Evolutionary conservation across 2,797 vertebrate species (phyloP).

Genomic region (Thamnophis elegans): DNA sequence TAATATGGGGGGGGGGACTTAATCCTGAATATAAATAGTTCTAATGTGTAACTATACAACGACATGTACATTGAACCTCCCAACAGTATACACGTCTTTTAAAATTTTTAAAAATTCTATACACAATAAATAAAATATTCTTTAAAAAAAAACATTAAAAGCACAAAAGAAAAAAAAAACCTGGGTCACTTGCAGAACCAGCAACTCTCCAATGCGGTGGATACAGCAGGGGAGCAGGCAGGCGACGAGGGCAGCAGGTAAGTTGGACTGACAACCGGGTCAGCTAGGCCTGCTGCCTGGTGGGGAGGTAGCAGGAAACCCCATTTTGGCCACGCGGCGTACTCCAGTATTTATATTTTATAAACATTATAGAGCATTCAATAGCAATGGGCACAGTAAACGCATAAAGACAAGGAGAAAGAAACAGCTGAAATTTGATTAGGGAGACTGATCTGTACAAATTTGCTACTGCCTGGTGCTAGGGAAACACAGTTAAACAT

Average conservation of each 20-base stretch:
- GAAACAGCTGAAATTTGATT: conserved; percentile 1
- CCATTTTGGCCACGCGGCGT: no score
- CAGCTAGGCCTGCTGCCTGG: no score
- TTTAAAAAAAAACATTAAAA: no score
- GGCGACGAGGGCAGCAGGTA: no score
- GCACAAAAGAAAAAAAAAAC: no score
- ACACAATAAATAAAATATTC: no score
- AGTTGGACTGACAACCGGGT: no score
- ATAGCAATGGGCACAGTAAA: background rate
- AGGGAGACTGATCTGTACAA: background rate
- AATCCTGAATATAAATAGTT: background rate
- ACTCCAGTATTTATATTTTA: background rate
- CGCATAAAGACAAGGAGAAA: background rate
- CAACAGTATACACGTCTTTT: background rate
- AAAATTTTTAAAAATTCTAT: no score
- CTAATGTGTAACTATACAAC: background rate
- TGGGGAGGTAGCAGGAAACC: no score
- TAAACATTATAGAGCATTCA: background rate
- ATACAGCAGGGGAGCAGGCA: no score
- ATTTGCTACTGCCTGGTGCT: background rate
- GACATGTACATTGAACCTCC: background rate
- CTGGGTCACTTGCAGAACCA: no score
- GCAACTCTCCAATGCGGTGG: no score
- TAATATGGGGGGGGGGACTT: background rate
- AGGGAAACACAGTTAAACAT: conserved; percentile 7